Evolutionary conservation across 2,888 invertebrate genomes (phyloP).

Genomic region (Drosophila pseudotalamancana): DNA sequence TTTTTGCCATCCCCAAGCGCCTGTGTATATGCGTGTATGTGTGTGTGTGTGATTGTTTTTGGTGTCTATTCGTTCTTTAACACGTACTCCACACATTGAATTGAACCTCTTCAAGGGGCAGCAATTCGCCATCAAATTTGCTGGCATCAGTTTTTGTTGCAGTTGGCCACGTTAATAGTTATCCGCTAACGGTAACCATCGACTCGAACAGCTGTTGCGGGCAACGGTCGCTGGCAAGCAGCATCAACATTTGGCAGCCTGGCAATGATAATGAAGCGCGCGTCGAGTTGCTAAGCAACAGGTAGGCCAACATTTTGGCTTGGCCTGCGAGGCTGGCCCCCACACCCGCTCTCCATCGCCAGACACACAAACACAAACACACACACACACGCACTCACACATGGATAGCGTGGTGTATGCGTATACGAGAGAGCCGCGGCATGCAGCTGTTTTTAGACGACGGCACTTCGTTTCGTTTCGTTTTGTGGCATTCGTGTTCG

Average conservation of each 20-base stretch:
- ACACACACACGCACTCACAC: neutral
- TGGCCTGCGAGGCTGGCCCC: conserved; percentile 13
- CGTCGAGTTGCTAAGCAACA: conserved; percentile 79
- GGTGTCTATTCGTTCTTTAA: conserved; percentile 34
- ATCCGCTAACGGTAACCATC: neutral
- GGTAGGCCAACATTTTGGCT: conserved; percentile 71
- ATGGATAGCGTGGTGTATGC: neutral
- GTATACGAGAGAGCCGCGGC: conserved; percentile 16
- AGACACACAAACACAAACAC: neutral
- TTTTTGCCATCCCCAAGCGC: too few relatives aligned
- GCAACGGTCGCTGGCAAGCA: conserved; percentile 7
- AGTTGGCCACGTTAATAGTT: conserved; percentile 27
- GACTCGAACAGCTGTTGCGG: conserved; percentile 47
- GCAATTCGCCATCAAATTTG: conserved; percentile 1
- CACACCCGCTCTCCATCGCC: neutral
- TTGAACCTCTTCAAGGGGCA: conserved; percentile 43
- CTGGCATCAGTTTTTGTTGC: neutral
- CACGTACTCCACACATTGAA: conserved; percentile 45
- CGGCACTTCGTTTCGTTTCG: conserved; percentile 20
- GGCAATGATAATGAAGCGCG: conserved; percentile 57
- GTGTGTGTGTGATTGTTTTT: conserved; percentile 1
- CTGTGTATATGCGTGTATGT: neutral
- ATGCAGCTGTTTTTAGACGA: conserved; percentile 45
- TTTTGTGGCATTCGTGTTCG: conserved; percentile 28
- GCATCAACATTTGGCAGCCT: conserved; percentile 38